These are phyloP conservation scores for Apostichopus leukothele DNA, from an alignment of 53 echinoderm and acorn worm species.

Conservation along the genomic window DNA sequence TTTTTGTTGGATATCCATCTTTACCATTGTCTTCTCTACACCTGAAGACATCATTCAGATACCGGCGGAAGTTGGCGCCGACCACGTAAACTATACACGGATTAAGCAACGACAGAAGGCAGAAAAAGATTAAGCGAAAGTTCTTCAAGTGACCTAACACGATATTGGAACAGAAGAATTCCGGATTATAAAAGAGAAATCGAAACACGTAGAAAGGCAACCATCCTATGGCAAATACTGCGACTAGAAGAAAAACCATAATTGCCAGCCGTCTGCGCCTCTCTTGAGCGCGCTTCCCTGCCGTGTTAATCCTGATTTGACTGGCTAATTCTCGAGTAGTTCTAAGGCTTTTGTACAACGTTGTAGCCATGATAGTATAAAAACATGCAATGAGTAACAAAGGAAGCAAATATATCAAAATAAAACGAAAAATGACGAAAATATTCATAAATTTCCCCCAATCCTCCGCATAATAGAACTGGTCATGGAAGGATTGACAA, in stretches of 20 bases:
- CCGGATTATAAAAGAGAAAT: not conserved
- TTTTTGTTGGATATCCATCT: constrained; percentile 10
- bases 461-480: constrained; percentile 11
- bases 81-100: constrained; percentile 37
- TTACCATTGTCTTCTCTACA: not conserved
- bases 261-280: constrained; percentile 22
- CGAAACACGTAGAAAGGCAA: constrained; percentile 35
- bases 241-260: constrained; percentile 30
- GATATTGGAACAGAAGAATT: not conserved
- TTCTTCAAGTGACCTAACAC: constrained; percentile 35
- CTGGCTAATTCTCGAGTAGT: not conserved
- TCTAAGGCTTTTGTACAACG: constrained; percentile 1
- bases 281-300: constrained; percentile 4
- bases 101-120: constrained; percentile 31
- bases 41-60: constrained; percentile 22
- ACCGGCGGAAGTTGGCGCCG: constrained; percentile 23
- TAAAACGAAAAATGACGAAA: constrained; percentile 20
- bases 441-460: constrained; percentile 14
- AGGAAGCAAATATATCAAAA: constrained; percentile 35
- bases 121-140: constrained; percentile 34
- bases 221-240: constrained; percentile 40
- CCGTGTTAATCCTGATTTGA: not conserved
- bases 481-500: not conserved
- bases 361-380: constrained; percentile 15
- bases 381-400: constrained; percentile 1